Base-by-base conservation (phyloP, 2,113 vertebrate species). In the Ailurus styani region DNA sequence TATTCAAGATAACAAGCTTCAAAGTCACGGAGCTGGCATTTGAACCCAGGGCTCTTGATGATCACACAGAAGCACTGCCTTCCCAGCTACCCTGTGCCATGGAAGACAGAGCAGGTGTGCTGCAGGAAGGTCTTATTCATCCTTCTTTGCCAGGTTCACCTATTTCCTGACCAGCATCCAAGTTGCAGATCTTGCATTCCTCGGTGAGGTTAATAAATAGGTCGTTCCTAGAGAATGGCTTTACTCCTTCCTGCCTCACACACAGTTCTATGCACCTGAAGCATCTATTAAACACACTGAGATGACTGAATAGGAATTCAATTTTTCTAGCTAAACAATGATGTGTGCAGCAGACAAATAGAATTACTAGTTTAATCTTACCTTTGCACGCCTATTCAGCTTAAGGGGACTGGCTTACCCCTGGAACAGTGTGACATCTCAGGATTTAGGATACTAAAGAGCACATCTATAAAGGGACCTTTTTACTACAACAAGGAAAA, bases 301-400 rank as follows among this genome's bases (percentile, higher is more conserved):
- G 92, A 96, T 47, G 79, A 34, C 82, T 97, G 94, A 96, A 90
- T 81, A 75, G 57, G 31, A 92, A 90, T 93, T 94, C 95, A 87
- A 96, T 97, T 92, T 97, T 93, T 97, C 88, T 81, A 88, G 70
- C 50, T 96, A 90, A 97, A 97, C 91, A 88, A 81, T 93, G 90
- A 64, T 50, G 25, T 70, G 75, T 84, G 79, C 52, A 50, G 87
- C 79, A 85, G 84, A 70, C 90, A 95, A 96, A 98, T 3, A 82
- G 87, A 93, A 96, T 92, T 75, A 84, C 87, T 96, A 50, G 34
- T 96, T 98, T 94, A 90, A 96, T 88, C 90, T 97, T 62, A 95
- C 54, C 60, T 54, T 87, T 6, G 18, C 81, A 34, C 6, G 2
- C 84, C 77, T 62, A n/a, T 88, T 94, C 83, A 29, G 87, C 37